Evolutionary conservation across 2,113 vertebrate species (phyloP).

Genomic region (Cebidichthys violaceus): DNA sequence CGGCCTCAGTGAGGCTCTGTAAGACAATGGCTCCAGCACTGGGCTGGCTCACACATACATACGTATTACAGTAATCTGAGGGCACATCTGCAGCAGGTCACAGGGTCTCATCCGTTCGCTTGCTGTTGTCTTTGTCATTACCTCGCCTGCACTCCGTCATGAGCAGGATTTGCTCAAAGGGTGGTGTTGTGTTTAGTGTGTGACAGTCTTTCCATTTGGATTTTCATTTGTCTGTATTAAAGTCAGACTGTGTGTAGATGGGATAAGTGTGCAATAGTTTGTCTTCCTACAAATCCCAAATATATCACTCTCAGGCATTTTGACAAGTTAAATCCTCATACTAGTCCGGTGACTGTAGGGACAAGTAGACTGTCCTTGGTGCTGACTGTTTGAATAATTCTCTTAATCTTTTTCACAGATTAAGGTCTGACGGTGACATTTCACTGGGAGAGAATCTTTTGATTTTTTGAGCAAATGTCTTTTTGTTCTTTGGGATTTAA

Average conservation of each 20-base stretch:
- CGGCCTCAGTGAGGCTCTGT: conserved; percentile 41
- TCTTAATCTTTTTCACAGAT: conserved; percentile 55
- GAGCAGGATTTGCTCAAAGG: conserved; percentile 62
- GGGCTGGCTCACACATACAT: conserved; percentile 39
- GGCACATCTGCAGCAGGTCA: conserved; percentile 79
- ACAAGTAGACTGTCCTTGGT: conserved; percentile 6
- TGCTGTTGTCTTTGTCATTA: conserved; percentile 50
- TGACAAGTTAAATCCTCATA: conserved; percentile 59
- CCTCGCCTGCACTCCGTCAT: conserved; percentile 64
- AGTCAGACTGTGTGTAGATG: conserved; percentile 64
- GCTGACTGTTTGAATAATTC: conserved; percentile 13
- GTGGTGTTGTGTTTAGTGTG: conserved; percentile 55
- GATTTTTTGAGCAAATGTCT: conserved; percentile 6
- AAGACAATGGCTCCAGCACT: conserved; percentile 67
- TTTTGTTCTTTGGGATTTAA: conserved; percentile 25
- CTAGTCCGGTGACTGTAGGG: conserved; percentile 1
- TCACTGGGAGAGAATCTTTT: conserved; percentile 12
- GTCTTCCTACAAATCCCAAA: conserved; percentile 60
- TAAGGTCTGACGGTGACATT: conserved; percentile 29
- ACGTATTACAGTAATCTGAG: conserved; percentile 80
- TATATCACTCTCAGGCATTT: conserved; percentile 50
- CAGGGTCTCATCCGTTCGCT: conserved; percentile 52
- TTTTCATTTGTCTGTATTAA: conserved; percentile 71
- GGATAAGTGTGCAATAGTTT: conserved; percentile 67
- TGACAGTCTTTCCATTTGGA: conserved; percentile 72